Evolutionary conservation across 2,113 vertebrate species (phyloP).

Genomic region (Sylvilagus bachmani): DNA sequence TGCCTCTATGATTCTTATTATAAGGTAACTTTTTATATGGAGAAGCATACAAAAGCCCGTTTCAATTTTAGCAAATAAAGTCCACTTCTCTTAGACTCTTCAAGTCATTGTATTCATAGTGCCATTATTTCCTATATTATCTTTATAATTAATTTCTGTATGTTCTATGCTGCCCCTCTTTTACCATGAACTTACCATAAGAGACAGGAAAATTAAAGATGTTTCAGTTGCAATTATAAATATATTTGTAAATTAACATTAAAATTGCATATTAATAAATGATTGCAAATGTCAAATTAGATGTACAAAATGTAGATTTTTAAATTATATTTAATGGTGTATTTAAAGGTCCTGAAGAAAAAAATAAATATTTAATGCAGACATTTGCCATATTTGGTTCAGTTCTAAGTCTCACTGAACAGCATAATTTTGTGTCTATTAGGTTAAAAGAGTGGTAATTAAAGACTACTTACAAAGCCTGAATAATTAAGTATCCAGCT

Average conservation of each 20-base stretch:
- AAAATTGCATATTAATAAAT: background rate
- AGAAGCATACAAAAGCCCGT: background rate
- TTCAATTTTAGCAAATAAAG: background rate
- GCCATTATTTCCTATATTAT: background rate
- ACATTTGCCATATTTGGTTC: background rate
- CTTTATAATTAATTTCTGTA: background rate
- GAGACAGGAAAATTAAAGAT: background rate
- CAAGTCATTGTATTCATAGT: background rate
- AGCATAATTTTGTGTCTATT: conserved; percentile 44
- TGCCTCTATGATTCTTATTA: background rate
- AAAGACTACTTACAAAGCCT: conserved; percentile 62
- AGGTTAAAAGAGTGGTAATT: conserved; percentile 60
- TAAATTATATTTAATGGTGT: background rate
- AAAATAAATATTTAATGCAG: conserved; percentile 6
- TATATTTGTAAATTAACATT: background rate
- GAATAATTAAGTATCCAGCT: conserved; percentile 78
- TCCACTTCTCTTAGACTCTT: background rate
- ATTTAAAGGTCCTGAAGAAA: background rate
- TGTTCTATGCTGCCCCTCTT: background rate
- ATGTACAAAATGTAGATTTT: background rate
- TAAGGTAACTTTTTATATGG: background rate
- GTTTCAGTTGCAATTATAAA: background rate
- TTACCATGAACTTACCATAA: background rate
- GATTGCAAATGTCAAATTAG: background rate
- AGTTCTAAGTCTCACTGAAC: background rate